These are phyloP conservation scores for Hylaea fasciaria DNA, from an alignment of 2,888 invertebrate species.

Conservation along the genomic window DNA sequence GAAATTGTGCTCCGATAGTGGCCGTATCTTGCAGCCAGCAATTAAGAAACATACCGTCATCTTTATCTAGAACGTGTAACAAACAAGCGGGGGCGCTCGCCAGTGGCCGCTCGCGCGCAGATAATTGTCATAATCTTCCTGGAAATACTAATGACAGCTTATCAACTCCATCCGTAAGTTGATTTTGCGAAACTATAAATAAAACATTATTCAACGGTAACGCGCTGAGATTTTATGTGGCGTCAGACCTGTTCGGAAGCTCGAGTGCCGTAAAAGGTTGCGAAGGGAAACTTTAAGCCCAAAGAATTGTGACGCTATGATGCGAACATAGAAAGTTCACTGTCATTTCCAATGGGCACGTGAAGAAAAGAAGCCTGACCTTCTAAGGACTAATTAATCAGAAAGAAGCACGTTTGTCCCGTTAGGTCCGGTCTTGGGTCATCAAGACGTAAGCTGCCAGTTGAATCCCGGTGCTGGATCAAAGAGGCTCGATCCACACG, in stretches of 20 bases:
- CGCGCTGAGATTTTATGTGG: conserved; percentile 7
- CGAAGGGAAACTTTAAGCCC: conserved; percentile 16
- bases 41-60: conserved; percentile 75
- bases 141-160: conserved; percentile 50
- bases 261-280: conserved; percentile 9
- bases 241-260: conserved; percentile 10
- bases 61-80: conserved; percentile 64
- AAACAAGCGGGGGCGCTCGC: conserved; percentile 60
- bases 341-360: conserved; percentile 14
- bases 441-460: conserved; percentile 44
- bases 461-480: conserved; percentile 62
- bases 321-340: conserved; percentile 16
- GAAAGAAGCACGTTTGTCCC: conserved; percentile 12
- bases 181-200: conserved; percentile 30
- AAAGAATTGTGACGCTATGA: conserved; percentile 10
- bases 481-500: conserved; percentile 59
- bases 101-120: conserved; percentile 50
- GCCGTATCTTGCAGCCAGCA: conserved; percentile 76
- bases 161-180: conserved; percentile 32
- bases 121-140: conserved; percentile 66
- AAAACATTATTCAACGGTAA: conserved; percentile 19
- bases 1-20: conserved; percentile 79
- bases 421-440: conserved; percentile 23
- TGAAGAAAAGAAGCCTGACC: conserved; percentile 13
- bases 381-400: conserved; percentile 25